Evolutionary conservation across 2,888 invertebrate species (phyloP).

Genomic region (Proisotoma minuta): DNA sequence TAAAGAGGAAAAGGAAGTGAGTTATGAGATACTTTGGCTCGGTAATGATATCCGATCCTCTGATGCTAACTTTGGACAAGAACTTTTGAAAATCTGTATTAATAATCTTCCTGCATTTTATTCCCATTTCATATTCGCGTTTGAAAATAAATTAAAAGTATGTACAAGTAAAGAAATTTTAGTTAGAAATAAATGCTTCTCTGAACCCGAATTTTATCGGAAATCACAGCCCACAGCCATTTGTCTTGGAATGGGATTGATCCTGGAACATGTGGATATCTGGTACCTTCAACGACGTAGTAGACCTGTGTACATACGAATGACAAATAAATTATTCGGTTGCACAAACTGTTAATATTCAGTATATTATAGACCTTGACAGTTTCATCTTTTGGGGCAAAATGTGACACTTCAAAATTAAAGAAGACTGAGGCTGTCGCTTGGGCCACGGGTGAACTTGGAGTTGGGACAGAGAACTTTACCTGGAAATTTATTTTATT

Average conservation of each 20-base stretch:
- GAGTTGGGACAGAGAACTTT: conserved; percentile 38
- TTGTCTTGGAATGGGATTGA: conserved; percentile 39
- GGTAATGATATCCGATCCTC: too few relatives aligned
- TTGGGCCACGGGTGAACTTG: conserved; percentile 33
- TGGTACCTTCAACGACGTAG: conserved; percentile 42
- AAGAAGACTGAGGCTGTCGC: conserved; percentile 45
- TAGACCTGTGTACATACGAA: conserved; percentile 18
- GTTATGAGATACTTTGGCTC: too few relatives aligned
- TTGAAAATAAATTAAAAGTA: too few relatives aligned
- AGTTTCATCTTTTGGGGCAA: conserved; percentile 24
- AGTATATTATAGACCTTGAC: conserved; percentile 26
- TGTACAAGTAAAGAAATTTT: too few relatives aligned
- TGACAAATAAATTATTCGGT: neutral
- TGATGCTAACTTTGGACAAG: too few relatives aligned
- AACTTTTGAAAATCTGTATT: too few relatives aligned
- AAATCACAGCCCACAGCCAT: conserved; percentile 40
- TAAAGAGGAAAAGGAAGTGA: too few relatives aligned
- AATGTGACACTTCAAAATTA: conserved; percentile 37
- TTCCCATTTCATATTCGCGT: too few relatives aligned
- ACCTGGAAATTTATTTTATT: conserved; percentile 17
- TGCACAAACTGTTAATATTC: neutral
- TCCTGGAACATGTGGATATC: conserved; percentile 40
- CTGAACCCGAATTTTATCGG: conserved; percentile 39
- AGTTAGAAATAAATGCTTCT: too few relatives aligned
- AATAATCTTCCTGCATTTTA: too few relatives aligned